Percentiles rank a stretch among this genome's conserved stretches.
phyloP scores from a whole-genome alignment of 2,113 vertebrate genomes.

The Phrynosoma platyrhinos region DNA sequence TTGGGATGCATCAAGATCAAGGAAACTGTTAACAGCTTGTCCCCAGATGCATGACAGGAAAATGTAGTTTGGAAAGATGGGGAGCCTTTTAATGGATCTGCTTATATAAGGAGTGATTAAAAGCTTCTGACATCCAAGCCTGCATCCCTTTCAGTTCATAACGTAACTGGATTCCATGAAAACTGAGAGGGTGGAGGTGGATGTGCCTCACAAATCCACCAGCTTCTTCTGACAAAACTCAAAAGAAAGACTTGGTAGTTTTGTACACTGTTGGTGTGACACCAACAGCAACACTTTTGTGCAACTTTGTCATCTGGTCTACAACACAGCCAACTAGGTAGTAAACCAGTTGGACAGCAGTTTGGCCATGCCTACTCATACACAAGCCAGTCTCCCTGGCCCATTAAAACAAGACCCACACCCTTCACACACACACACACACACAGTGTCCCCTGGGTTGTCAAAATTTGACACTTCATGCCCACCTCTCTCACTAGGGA shows the following conservation, averaged over 20 bases:
- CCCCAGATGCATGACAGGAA: not conserved
- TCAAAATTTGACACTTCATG: too few species aligned
- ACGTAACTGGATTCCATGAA: constrained; percentile 9
- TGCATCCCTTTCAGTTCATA: not conserved
- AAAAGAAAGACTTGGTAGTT: too few species aligned
- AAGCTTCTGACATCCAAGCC: not conserved
- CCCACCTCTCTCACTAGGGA: too few species aligned
- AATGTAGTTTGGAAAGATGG: not conserved
- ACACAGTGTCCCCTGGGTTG: too few species aligned
- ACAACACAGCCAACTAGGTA: not conserved
- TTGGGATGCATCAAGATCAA: not conserved
- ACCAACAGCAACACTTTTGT: not conserved
- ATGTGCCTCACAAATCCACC: not conserved
- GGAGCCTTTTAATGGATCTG: not conserved
- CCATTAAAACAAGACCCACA: too few species aligned
- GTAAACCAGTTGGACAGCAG: not conserved
- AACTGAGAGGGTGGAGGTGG: not conserved
- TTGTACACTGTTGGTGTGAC: not conserved
- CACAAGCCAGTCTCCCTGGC: not conserved
- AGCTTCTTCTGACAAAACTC: not conserved
- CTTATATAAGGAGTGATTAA: constrained; percentile 3
- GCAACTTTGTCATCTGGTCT: too few species aligned
- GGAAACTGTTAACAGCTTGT: not conserved
- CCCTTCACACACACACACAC: too few species aligned
- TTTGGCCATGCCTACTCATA: not conserved